Percentiles rank a stretch among this genome's conserved stretches.
phyloP scores from a whole-genome alignment of 2,797 vertebrate genomes.

The Clarias platycephalus region DNA sequence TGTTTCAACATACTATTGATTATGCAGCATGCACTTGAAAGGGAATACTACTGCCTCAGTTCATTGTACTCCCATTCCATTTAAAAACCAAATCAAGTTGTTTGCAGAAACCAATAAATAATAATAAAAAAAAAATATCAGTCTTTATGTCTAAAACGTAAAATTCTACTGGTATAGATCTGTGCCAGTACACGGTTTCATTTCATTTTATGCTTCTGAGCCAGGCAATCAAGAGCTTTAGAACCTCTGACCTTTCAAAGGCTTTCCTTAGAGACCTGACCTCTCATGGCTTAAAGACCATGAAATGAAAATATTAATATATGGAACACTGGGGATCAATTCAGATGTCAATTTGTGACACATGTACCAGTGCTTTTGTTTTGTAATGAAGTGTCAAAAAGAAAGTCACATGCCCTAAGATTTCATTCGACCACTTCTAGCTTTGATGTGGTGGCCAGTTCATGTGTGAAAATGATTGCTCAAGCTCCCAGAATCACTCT shows the following conservation, averaged over 20 bases:
- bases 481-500: too few species aligned
- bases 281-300: not conserved
- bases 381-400: not conserved
- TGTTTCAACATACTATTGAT: not conserved
- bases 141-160: too few species aligned
- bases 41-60: not conserved
- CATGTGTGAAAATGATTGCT: too few species aligned
- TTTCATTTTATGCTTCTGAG: slow-evolving; percentile 15
- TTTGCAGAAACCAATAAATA: not conserved
- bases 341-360: not conserved
- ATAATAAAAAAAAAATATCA: not conserved
- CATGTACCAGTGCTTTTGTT: not conserved
- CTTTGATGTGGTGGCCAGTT: too few species aligned
- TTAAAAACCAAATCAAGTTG: not conserved
- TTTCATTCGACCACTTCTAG: too few species aligned
- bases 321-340: not conserved
- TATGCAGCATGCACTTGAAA: not conserved
- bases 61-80: not conserved
- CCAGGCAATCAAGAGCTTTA: slow-evolving; percentile 16
- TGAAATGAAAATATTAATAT: slow-evolving; percentile 12
- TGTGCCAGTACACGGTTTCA: not conserved
- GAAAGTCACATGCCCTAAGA: too few species aligned
- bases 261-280: not conserved
- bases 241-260: slow-evolving; percentile 3
- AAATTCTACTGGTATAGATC: not conserved